Evolutionary conservation across 2,888 invertebrate genomes (phyloP).

Genomic region (Octonoba sinensis): DNA sequence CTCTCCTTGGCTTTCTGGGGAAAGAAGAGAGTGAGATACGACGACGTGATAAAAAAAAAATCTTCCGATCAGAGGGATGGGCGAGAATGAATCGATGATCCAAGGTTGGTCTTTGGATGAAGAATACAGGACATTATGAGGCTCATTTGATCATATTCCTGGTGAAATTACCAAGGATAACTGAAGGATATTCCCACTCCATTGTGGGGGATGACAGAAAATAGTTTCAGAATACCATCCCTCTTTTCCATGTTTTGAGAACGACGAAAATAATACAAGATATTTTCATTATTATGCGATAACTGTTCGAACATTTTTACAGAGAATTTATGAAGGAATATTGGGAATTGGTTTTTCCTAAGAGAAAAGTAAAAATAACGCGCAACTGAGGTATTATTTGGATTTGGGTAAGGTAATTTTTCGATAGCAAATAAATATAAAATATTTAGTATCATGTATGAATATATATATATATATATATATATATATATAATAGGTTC

Average conservation of each 20-base stretch:
- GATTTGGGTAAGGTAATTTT: too few species aligned
- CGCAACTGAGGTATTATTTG: too few species aligned
- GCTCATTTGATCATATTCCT: conserved; percentile 43
- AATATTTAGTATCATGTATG: too few species aligned
- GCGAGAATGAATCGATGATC: conserved; percentile 42
- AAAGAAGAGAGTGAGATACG: conserved; percentile 20
- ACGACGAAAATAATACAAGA: neutral
- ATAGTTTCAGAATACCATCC: too few species aligned
- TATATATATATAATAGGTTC: too few species aligned
- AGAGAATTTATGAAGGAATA: too few species aligned
- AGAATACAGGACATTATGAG: conserved; percentile 48
- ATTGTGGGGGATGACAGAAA: conserved; percentile 5
- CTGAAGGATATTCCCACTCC: conserved; percentile 28
- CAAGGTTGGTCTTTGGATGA: conserved; percentile 38
- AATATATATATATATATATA: too few species aligned
- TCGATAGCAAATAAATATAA: too few species aligned
- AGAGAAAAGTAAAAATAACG: too few species aligned
- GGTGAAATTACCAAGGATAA: conserved; percentile 30
- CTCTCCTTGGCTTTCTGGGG: neutral
- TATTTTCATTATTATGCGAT: neutral
- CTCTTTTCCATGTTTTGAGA: too few species aligned
- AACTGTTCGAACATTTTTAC: too few species aligned
- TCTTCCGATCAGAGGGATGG: conserved; percentile 9
- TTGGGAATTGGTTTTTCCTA: too few species aligned
- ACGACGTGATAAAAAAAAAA: conserved; percentile 16